Percentiles rank a stretch among this genome's conserved stretches.
Evolutionary conservation across 1,140 invertebrate genomes (phyloP).

Genomic region (Drosophila kepulauana): DNA sequence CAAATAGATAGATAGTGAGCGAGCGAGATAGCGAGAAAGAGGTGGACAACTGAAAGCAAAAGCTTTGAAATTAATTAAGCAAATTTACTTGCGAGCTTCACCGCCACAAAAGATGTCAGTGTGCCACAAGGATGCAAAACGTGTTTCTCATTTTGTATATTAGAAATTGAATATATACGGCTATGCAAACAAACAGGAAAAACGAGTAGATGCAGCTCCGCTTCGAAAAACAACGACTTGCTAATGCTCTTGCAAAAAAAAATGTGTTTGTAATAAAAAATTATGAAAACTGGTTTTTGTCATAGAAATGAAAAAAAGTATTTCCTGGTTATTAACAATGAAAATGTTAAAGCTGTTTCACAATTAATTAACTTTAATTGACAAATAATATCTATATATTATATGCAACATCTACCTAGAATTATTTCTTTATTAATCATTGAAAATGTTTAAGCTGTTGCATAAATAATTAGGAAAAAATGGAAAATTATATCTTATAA

Average conservation of each 20-base stretch:
- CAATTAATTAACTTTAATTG: too few species aligned
- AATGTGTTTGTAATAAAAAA: neutral
- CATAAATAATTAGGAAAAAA: too few species aligned
- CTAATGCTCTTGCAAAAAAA: conserved; percentile 26
- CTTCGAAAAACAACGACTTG: neutral
- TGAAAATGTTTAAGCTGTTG: too few species aligned
- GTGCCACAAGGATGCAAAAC: conserved; percentile 79
- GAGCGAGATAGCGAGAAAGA: neutral
- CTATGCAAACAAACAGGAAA: conserved; percentile 48
- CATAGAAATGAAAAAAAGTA: neutral
- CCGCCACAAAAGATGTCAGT: conserved; percentile 72
- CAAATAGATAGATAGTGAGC: neutral
- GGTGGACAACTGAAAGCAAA: conserved; percentile 59
- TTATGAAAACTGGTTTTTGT: neutral
- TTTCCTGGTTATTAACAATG: too few species aligned
- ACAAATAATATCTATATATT: too few species aligned
- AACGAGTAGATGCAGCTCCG: conserved; percentile 19
- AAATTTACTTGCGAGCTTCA: conserved; percentile 46
- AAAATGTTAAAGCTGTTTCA: too few species aligned
- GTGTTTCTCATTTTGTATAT: conserved; percentile 71
- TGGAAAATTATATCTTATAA: too few species aligned
- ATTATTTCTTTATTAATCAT: too few species aligned
- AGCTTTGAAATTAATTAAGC: conserved; percentile 75
- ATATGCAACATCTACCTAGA: too few species aligned
- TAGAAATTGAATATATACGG: conserved; percentile 63